A percentile compares a stretch with the other conserved stretches of the same genome.
Conservation (phyloP, 2,888 invertebrate genomes). For the Nymphalis c-album region DNA sequence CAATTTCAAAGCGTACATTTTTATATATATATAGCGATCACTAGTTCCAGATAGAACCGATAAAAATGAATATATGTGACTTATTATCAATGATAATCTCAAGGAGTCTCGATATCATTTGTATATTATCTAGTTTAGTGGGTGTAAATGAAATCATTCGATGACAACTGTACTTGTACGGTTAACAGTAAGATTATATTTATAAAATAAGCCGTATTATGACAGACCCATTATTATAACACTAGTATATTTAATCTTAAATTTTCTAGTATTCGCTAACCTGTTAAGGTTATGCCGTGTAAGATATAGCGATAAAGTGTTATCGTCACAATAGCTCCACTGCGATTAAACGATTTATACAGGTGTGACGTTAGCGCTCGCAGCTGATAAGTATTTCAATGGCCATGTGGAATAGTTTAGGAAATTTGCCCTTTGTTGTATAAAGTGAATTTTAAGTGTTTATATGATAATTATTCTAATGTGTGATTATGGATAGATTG, state of each 20-base stretch:
- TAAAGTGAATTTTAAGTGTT: conserved; percentile 34
- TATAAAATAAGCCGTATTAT: no score
- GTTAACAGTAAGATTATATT: conserved; percentile 5
- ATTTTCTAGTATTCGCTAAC: conserved; percentile 5
- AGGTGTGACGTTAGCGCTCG: conserved; percentile 60
- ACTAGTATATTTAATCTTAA: neutral
- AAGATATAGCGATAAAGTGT: conserved; percentile 54
- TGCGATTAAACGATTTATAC: conserved; percentile 65
- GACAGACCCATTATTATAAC: neutral
- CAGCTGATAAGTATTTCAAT: conserved; percentile 52
- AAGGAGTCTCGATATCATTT: conserved; percentile 52
- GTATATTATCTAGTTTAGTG: conserved; percentile 41
- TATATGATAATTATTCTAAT: conserved; percentile 26
- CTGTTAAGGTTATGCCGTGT: conserved; percentile 7
- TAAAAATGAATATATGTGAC: conserved; percentile 38
- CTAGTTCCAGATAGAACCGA: conserved; percentile 30
- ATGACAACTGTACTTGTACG: conserved; percentile 3
- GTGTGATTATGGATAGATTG: conserved; percentile 60
- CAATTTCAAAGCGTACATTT: conserved; percentile 4
- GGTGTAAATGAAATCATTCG: conserved; percentile 13
- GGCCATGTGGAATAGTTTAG: conserved; percentile 42
- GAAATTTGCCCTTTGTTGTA: conserved; percentile 41
- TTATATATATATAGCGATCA: conserved; percentile 11
- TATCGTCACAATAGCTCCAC: conserved; percentile 59
- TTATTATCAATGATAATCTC: conserved; percentile 60